Evolutionary conservation across 92 coral and sea anemone genomes (phyloP).

Genomic region (Palythoa grandis): DNA sequence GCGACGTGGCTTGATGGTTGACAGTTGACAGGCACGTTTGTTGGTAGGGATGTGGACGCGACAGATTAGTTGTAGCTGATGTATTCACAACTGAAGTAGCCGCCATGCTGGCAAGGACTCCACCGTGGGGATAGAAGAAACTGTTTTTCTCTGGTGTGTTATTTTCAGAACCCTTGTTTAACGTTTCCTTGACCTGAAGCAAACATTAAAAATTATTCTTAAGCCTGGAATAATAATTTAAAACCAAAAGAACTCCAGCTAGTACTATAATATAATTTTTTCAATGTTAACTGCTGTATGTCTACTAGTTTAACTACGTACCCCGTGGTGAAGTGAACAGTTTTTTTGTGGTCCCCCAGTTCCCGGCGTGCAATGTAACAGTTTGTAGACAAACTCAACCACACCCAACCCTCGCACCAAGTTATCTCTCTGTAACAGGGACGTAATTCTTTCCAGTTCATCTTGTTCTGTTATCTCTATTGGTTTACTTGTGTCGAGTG

Average conservation of each 20-base stretch:
- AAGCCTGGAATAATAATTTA: background rate
- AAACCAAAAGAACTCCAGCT: background rate
- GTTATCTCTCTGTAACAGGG: constrained; percentile 90
- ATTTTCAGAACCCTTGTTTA: constrained; percentile 5
- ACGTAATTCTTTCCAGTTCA: constrained; percentile 91
- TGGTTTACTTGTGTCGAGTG: constrained; percentile 78
- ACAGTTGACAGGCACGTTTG: constrained; percentile 64
- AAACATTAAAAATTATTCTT: background rate
- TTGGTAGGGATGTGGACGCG: constrained; percentile 79
- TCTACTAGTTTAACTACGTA: constrained; percentile 38
- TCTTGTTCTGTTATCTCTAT: constrained; percentile 89
- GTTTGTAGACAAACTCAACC: constrained; percentile 92
- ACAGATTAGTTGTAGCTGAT: constrained; percentile 30
- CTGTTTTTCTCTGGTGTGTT: constrained; percentile 13
- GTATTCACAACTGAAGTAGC: constrained; percentile 47
- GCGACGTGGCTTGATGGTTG: constrained; percentile 64
- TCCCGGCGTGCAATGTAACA: constrained; percentile 96
- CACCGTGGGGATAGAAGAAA: constrained; percentile 24
- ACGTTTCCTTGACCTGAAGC: constrained; percentile 11
- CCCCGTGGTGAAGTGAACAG: constrained; percentile 89
- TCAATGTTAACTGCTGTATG: too few species aligned
- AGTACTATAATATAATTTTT: too few species aligned
- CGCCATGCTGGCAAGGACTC: constrained; percentile 37
- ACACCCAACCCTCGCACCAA: constrained; percentile 92
- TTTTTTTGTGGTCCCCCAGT: constrained; percentile 98